phyloP scores from a whole-genome alignment of 2,113 vertebrate genomes.

The Oryzias celebensis region DNA sequence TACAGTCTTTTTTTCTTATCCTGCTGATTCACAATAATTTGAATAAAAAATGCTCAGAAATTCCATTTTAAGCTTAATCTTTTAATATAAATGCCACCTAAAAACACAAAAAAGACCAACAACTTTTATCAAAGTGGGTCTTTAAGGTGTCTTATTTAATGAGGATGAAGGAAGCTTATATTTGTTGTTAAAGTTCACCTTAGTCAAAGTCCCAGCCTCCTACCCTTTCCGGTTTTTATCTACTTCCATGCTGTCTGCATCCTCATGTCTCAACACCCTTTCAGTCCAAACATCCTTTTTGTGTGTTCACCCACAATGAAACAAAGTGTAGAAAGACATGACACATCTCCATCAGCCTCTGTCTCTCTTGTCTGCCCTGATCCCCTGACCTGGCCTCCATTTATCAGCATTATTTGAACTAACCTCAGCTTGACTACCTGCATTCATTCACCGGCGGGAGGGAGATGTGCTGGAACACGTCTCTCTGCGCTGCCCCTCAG shows the following conservation, averaged over 20 bases:
- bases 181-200: neutral
- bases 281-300: slow-evolving; percentile 68
- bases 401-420: slow-evolving; percentile 55
- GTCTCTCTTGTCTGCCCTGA: slow-evolving; percentile 32
- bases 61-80: too few species aligned
- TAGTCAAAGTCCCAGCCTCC: slow-evolving; percentile 11
- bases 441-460: slow-evolving; percentile 50
- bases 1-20: too few species aligned
- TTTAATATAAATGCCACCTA: too few species aligned
- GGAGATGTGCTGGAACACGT: slow-evolving; percentile 59
- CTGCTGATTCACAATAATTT: too few species aligned
- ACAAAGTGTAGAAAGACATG: slow-evolving; percentile 62
- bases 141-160: too few species aligned
- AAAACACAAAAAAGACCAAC: too few species aligned
- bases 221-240: slow-evolving; percentile 23
- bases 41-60: too few species aligned
- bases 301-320: slow-evolving; percentile 70
- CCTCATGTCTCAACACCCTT: slow-evolving; percentile 61
- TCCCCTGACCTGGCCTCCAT: slow-evolving; percentile 32
- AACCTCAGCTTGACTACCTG: slow-evolving; percentile 52
- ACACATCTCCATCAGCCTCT: slow-evolving; percentile 42
- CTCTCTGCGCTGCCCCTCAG: slow-evolving; percentile 55
- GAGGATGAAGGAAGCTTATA: too few species aligned
- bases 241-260: slow-evolving; percentile 31
- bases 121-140: too few species aligned